phyloP scores from a whole-genome alignment of 2,113 vertebrate genomes.

The Psilopsiagon aymara region DNA sequence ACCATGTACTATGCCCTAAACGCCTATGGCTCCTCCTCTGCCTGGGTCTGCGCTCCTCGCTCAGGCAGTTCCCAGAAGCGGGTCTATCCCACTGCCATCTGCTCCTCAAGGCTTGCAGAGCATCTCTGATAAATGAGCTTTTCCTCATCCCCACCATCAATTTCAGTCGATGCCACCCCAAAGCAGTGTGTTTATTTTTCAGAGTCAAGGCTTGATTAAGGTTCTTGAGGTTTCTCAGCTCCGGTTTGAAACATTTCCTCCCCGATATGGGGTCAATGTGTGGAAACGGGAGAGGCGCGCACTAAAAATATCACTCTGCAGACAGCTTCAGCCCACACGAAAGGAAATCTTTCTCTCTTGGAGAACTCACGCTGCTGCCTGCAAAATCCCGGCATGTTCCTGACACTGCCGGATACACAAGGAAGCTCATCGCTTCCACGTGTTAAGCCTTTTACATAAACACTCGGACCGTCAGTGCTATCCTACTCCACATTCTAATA shows the following conservation, averaged over 20 bases:
- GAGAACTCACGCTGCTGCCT: not conserved
- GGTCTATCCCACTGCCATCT: conserved; percentile 20
- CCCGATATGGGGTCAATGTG: conserved; percentile 31
- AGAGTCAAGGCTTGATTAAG: conserved; percentile 53
- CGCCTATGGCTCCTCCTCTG: conserved; percentile 49
- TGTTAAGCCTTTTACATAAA: conserved; percentile 20
- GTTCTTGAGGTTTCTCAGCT: conserved; percentile 35
- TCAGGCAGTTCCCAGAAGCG: not conserved
- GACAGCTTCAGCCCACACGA: conserved; percentile 58
- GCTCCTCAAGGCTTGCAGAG: not conserved
- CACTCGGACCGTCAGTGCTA: not conserved
- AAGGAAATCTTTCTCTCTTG: conserved; percentile 50
- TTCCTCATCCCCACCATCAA: conserved; percentile 17
- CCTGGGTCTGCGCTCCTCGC: not conserved
- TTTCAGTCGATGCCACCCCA: conserved; percentile 32
- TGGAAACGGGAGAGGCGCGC: conserved; percentile 22
- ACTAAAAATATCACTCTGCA: conserved; percentile 53
- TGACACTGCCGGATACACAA: not conserved
- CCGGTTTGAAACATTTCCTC: conserved; percentile 23
- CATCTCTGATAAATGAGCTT: conserved; percentile 32
- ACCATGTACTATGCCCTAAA: conserved; percentile 26
- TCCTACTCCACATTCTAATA: not conserved
- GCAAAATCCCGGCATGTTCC: not conserved
- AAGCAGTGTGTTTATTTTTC: conserved; percentile 50
- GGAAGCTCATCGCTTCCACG: conserved; percentile 33